These are phyloP conservation scores for Atrichornis clamosus DNA, from an alignment of 2,113 vertebrate species.

Conservation along the genomic window DNA sequence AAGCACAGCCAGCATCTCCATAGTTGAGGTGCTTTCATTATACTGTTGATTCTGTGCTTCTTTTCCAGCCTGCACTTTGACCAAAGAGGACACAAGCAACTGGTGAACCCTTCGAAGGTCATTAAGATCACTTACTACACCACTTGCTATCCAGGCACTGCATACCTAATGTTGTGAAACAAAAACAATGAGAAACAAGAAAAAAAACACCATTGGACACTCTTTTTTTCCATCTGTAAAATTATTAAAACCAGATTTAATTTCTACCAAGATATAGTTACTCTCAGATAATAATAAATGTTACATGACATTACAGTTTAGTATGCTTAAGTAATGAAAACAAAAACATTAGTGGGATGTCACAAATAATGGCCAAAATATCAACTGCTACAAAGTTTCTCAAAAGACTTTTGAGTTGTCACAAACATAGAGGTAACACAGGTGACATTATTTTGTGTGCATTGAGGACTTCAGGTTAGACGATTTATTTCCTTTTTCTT, in stretches of 20 bases:
- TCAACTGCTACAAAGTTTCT: background rate
- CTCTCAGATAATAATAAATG: background rate
- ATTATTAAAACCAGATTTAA: background rate
- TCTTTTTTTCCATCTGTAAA: background rate
- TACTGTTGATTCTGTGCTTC: conserved; percentile 81
- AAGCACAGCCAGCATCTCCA: conserved; percentile 91
- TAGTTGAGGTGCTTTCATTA: conserved; percentile 88
- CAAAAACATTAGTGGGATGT: background rate
- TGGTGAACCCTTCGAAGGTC: conserved; percentile 91
- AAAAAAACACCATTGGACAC: background rate
- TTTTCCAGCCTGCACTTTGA: conserved; percentile 84
- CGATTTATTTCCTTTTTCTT: background rate
- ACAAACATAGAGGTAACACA: background rate
- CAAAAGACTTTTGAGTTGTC: background rate
- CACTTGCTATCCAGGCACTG: conserved; percentile 92
- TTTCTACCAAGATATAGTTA: background rate
- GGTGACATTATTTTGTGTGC: background rate
- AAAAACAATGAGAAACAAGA: conserved; percentile 19
- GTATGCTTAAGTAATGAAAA: background rate
- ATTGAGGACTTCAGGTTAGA: background rate
- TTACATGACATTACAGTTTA: background rate
- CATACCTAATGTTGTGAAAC: conserved; percentile 80
- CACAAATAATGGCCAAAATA: background rate
- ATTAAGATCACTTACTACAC: conserved; percentile 86
- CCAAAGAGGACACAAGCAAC: conserved; percentile 87